A percentile compares a stretch with the other conserved stretches of the same genome.
Conservation (phyloP, 2,888 invertebrate species). For the Altica lythri region DNA sequence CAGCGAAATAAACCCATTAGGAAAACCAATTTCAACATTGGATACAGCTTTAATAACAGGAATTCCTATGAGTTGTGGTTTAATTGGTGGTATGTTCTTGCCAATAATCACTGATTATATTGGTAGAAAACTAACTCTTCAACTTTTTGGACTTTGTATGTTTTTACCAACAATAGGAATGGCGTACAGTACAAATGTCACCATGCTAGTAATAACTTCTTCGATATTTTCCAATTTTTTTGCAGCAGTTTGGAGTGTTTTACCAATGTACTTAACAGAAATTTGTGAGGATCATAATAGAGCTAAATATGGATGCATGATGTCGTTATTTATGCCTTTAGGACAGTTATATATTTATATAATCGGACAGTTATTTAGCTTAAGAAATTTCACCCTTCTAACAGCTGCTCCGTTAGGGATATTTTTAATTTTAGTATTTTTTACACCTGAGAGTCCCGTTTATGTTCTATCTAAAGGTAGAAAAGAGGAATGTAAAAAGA, state of each 20-base stretch:
- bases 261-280: conserved; percentile 12
- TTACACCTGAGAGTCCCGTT: conserved; percentile 8
- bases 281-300: conserved; percentile 16
- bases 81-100: conserved; percentile 2
- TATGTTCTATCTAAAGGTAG: conserved; percentile 6
- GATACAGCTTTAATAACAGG: conserved; percentile 11
- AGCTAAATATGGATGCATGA: conserved; percentile 12
- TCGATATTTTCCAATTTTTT: neutral
- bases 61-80: neutral
- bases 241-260: conserved; percentile 6
- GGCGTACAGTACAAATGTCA: conserved; percentile 1
- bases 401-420: conserved; percentile 4
- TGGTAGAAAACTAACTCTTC: conserved; percentile 12
- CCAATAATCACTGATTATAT: conserved; percentile 11
- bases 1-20: conserved; percentile 7
- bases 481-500: conserved; percentile 8
- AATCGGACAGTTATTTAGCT: conserved; percentile 4
- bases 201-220: neutral
- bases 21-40: conserved; percentile 9
- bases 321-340: conserved; percentile 5
- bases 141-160: conserved; percentile 3
- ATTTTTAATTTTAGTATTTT: conserved; percentile 1
- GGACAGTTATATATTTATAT: conserved; percentile 7
- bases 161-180: neutral
- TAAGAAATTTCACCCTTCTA: conserved; percentile 9